A percentile compares a stretch with the other conserved stretches of the same genome.
These are phyloP conservation scores for Clamator glandarius DNA, from an alignment of 2,797 vertebrate species.

Conservation along the genomic window DNA sequence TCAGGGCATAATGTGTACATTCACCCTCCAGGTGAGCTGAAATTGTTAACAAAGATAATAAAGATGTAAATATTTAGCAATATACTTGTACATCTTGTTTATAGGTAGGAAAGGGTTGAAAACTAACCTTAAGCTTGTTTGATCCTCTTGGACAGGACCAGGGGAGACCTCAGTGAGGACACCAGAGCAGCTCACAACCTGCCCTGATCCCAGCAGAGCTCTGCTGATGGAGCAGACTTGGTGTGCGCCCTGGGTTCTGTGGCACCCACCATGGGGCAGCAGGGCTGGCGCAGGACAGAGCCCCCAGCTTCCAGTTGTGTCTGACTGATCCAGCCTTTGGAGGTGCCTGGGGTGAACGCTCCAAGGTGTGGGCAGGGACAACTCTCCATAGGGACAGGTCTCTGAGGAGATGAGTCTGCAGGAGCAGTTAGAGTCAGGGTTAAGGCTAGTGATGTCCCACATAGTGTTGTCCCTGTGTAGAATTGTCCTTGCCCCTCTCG, in stretches of 20 bases:
- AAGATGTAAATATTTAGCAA: background rate
- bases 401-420: too few relatives aligned
- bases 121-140: background rate
- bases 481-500: too few relatives aligned
- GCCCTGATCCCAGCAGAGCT: accelerated
- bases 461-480: too few relatives aligned
- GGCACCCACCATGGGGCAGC: accelerated
- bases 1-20: background rate
- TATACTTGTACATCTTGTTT: background rate
- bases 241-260: accelerated
- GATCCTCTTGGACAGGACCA: background rate
- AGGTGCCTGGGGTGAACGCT: background rate
- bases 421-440: too few relatives aligned
- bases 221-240: too few relatives aligned
- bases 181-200: background rate
- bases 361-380: background rate
- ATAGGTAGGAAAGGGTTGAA: background rate
- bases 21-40: background rate
- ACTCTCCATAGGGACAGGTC: too few relatives aligned
- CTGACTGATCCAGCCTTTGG: background rate
- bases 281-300: accelerated
- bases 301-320: accelerated
- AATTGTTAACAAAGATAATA: background rate
- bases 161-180: accelerated
- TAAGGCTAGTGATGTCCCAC: too few relatives aligned